A percentile compares a stretch with the other conserved stretches of the same genome.
Evolutionary conservation across 2,113 vertebrate genomes (phyloP).

Genomic region (Motacilla tschutschensis): DNA sequence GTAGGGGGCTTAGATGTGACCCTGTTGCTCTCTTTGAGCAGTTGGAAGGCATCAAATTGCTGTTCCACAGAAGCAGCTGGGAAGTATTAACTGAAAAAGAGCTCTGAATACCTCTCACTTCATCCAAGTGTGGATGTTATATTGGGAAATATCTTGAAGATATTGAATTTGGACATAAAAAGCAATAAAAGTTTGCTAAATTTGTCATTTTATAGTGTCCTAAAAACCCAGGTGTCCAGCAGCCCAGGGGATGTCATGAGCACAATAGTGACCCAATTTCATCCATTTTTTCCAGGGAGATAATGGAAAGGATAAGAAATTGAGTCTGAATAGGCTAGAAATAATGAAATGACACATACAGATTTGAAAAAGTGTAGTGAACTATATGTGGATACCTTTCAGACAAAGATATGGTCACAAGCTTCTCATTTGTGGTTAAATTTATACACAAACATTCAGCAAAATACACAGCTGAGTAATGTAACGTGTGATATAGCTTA

Average conservation of each 20-base stretch:
- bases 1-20: not conserved
- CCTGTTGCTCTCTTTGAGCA: not conserved
- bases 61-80: not conserved
- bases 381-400: not conserved
- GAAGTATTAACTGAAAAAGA: not conserved
- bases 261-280: not conserved
- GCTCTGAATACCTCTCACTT: not conserved
- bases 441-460: not conserved
- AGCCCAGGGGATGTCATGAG: not conserved
- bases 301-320: constrained; percentile 12
- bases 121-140: not conserved
- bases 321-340: not conserved
- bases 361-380: not conserved
- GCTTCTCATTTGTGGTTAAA: not conserved
- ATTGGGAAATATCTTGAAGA: not conserved
- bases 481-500: not conserved
- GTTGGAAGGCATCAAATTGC: not conserved
- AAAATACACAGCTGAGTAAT: not conserved
- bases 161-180: not conserved
- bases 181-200: not conserved
- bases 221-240: constrained; percentile 2
- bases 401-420: not conserved
- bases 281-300: not conserved
- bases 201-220: not conserved
- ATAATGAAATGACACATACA: not conserved